Evolutionary conservation across 2,113 vertebrate species (phyloP).

Genomic region (Serilophus lunatus): DNA sequence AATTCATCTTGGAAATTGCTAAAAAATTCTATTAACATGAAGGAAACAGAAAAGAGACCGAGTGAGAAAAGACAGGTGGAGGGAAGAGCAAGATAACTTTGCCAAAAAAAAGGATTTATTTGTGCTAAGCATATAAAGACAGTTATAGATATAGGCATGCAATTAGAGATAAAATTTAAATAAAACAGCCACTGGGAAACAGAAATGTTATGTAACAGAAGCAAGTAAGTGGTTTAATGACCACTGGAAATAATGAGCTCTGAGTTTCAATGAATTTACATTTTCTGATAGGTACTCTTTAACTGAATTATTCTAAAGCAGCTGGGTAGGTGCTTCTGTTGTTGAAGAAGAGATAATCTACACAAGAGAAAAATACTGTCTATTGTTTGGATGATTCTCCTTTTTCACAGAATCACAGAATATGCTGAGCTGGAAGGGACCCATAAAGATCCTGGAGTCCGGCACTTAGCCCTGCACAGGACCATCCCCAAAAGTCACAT

Average conservation of each 20-base stretch:
- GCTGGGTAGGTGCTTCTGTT: rapidly evolving
- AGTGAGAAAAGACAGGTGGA: background rate
- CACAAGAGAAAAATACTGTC: background rate
- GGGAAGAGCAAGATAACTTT: background rate
- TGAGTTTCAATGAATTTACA: background rate
- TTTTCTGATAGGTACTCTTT: background rate
- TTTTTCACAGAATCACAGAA: background rate
- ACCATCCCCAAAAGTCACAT: background rate
- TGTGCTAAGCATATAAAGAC: background rate
- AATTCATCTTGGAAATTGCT: background rate
- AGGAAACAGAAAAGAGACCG: background rate
- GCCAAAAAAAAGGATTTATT: background rate
- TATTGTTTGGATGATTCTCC: background rate
- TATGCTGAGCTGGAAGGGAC: background rate
- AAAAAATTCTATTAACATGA: background rate
- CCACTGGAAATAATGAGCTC: background rate
- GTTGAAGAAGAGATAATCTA: background rate
- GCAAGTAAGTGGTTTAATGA: background rate
- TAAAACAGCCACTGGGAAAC: background rate
- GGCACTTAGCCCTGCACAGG: background rate
- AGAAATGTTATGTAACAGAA: background rate
- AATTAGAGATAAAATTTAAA: background rate
- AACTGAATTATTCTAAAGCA: background rate
- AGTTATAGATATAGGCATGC: background rate
- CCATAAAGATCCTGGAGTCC: background rate